Conservation (phyloP, 1,140 invertebrate genomes). For the Drosophila aff. region DNA sequence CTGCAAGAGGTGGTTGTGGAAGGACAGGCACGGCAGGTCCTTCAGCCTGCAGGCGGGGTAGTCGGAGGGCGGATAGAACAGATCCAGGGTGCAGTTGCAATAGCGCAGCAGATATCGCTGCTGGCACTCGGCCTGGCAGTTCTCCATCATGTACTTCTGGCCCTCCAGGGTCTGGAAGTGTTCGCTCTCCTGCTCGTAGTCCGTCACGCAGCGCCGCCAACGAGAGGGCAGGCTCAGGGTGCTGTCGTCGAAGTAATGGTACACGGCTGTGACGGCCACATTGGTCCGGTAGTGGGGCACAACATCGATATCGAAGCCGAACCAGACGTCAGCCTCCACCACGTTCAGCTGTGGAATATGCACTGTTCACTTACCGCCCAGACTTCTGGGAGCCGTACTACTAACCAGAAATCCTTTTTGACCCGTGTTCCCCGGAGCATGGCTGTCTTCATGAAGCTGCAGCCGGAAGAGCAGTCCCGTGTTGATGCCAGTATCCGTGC, state of each 20-base stretch:
- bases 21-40: conserved; percentile 69
- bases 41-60: conserved; percentile 51
- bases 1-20: conserved; percentile 51
- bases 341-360: conserved; percentile 46
- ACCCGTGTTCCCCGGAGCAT: conserved; percentile 51
- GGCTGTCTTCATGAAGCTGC: conserved; percentile 17
- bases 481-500: conserved; percentile 17
- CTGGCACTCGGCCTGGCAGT: conserved; percentile 71
- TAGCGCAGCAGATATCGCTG: conserved; percentile 60
- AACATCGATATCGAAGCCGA: conserved; percentile 36
- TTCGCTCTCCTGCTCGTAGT: conserved; percentile 51
- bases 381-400: conserved; percentile 1
- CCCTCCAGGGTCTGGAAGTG: conserved; percentile 58
- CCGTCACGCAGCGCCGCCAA: conserved; percentile 52
- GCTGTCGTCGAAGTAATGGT: conserved; percentile 58
- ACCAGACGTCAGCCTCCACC: conserved; percentile 59
- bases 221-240: conserved; percentile 44
- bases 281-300: conserved; percentile 48
- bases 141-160: conserved; percentile 72
- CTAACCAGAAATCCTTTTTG: conserved; percentile 66
- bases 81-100: conserved; percentile 77
- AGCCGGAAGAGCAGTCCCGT: conserved; percentile 46
- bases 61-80: conserved; percentile 71
- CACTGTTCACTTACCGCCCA: background rate
- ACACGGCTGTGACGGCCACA: conserved; percentile 57